Conservation (phyloP, 2,888 invertebrate species). For the Aspidiotus rigidus region DNA sequence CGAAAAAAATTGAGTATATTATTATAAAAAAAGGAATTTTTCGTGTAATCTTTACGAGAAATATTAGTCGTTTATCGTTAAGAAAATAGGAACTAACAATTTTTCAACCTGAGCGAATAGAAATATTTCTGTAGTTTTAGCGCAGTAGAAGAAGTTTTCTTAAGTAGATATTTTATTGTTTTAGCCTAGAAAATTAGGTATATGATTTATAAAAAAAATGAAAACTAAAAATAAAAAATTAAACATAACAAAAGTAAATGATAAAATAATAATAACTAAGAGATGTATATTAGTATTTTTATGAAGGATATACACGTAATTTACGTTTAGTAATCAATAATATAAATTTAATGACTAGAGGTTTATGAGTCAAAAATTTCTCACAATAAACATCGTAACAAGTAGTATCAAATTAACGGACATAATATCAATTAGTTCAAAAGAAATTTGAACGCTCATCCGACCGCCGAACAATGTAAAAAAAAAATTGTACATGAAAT, state of each 20-base stretch:
- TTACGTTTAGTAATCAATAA: no score
- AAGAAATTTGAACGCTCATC: constrained; percentile 10
- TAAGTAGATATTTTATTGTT: background rate
- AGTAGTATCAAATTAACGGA: background rate
- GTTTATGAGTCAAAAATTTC: background rate
- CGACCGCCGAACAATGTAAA: background rate
- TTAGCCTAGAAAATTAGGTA: no score
- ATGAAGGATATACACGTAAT: background rate
- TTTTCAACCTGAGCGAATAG: background rate
- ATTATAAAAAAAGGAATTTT: no score
- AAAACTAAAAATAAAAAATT: background rate
- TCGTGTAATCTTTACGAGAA: no score
- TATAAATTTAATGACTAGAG: background rate
- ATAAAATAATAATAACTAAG: no score
- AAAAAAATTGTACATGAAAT: background rate
- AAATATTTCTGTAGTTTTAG: background rate
- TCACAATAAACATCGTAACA: background rate
- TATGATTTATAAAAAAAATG: no score
- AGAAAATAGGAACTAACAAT: background rate
- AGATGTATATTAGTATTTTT: background rate
- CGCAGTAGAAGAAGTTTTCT: background rate
- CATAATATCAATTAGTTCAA: background rate
- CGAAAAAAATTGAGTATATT: no score
- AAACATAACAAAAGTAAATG: background rate
- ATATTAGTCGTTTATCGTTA: no score